Base-by-base conservation (phyloP, 2,113 vertebrate genomes). In the Glaucidium brasilianum region DNA sequence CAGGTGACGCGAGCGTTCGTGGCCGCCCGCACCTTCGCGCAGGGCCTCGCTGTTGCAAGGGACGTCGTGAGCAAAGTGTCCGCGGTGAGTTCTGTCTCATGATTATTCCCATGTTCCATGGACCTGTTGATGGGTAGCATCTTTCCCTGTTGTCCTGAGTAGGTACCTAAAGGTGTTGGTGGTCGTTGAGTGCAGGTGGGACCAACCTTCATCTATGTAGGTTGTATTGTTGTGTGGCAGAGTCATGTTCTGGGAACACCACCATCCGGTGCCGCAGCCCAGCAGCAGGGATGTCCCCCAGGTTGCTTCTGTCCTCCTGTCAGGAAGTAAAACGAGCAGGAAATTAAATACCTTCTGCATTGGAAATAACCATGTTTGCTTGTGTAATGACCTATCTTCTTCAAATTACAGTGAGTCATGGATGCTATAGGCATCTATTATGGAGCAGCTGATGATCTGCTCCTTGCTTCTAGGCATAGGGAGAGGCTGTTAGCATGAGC, bases 21-120 rank as follows among this genome's bases (percentile, higher is more conserved):
- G 9, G 99, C 99, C 0, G 99, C 99, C 1, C 99, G 99, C 56
- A 99, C 99, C 60, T 99, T 99, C 27, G 99, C 98, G 0, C 99
- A 98, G 25, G 99, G 99, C 80, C 98, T 99, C 16, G 96, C 98
- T 0, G 97, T 99, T 14, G 99, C 99, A 15, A 98, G 98, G 16
- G 98, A 99, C 0, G 98, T 99, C n/a, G 96, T 99, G 77, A 97
- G 97, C 96, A 99, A 98, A 98, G 99, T 99, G 53, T 99, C 99
- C 0, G 98, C 93, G 97, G 99, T 99, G 96, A 99, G 99, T 85
- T 55, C 19, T 0, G 0, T 29, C 55, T 81, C 2, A 5, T 32
- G 29, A 3, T 43, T 50, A 15, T 37, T 68, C 45, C 47, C 1
- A 0, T 69, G 53, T 71, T 43, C 62, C 22, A 0, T 2, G 4